These are phyloP conservation scores for Philhelius pedissequus DNA, from an alignment of 2,888 invertebrate species.

Conservation along the genomic window DNA sequence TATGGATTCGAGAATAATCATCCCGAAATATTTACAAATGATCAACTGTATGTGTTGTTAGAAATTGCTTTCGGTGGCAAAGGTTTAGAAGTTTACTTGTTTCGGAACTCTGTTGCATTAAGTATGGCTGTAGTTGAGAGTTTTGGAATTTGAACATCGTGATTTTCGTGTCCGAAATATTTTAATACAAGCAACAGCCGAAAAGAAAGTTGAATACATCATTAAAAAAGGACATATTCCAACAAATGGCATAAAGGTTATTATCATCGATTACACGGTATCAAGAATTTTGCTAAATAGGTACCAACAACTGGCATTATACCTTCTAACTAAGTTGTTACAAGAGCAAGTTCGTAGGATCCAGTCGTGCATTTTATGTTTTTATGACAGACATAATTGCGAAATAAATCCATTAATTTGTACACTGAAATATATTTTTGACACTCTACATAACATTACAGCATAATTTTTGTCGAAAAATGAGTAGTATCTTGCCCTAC, in stretches of 20 bases:
- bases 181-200: slow-evolving; percentile 84
- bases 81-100: slow-evolving; percentile 90
- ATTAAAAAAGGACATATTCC: slow-evolving; percentile 79
- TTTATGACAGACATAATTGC: too few relatives aligned
- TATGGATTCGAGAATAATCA: slow-evolving; percentile 90
- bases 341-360: too few relatives aligned
- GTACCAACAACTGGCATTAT: too few relatives aligned
- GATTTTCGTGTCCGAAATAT: slow-evolving; percentile 98
- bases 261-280: slow-evolving; percentile 95
- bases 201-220: slow-evolving; percentile 80
- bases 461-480: too few relatives aligned
- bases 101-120: slow-evolving; percentile 87
- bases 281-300: slow-evolving; percentile 85
- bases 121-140: slow-evolving; percentile 93
- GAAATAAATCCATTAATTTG: too few relatives aligned
- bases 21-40: slow-evolving; percentile 85
- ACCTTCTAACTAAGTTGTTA: too few relatives aligned
- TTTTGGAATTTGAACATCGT: slow-evolving; percentile 94
- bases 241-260: slow-evolving; percentile 82
- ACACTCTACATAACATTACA: too few relatives aligned
- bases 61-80: slow-evolving; percentile 92
- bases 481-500: too few relatives aligned
- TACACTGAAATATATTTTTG: too few relatives aligned
- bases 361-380: too few relatives aligned
- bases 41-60: slow-evolving; percentile 90